Conservation (phyloP, 2,888 invertebrate genomes). For the Tipula unca region DNA sequence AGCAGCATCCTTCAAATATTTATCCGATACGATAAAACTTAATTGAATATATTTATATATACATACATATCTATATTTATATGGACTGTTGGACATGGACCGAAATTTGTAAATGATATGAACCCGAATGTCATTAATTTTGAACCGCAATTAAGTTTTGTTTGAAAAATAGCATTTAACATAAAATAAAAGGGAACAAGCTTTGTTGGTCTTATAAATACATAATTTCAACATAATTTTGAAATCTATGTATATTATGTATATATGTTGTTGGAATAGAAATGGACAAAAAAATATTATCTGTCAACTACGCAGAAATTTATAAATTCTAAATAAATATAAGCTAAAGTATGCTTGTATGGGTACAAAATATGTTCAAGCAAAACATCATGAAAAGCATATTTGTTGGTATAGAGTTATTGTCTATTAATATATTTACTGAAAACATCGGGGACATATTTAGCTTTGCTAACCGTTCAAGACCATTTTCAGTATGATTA, state of each 20-base stretch:
- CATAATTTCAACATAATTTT: neutral
- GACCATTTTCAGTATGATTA: too few relatives aligned
- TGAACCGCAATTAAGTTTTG: neutral
- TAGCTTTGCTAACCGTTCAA: too few relatives aligned
- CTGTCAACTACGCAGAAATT: neutral
- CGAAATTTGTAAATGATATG: neutral
- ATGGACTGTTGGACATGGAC: neutral
- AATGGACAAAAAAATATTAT: neutral
- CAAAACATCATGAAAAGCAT: too few relatives aligned
- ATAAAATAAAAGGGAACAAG: neutral
- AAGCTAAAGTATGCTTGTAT: too few relatives aligned
- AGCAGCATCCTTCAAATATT: neutral
- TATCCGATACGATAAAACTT: neutral
- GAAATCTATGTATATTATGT: too few relatives aligned
- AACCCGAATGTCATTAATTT: neutral
- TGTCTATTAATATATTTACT: too few relatives aligned
- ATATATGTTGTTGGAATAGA: neutral
- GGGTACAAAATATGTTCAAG: too few relatives aligned
- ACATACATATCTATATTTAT: too few relatives aligned
- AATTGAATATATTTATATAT: neutral
- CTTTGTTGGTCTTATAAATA: neutral
- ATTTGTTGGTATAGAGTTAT: too few relatives aligned
- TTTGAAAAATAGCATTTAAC: neutral
- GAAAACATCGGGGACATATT: too few relatives aligned
- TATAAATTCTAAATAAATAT: neutral